Percentiles rank a stretch among this genome's conserved stretches.
Evolutionary conservation across 2,113 vertebrate species (phyloP).

Genomic region (Nycticryphes semicollaris): DNA sequence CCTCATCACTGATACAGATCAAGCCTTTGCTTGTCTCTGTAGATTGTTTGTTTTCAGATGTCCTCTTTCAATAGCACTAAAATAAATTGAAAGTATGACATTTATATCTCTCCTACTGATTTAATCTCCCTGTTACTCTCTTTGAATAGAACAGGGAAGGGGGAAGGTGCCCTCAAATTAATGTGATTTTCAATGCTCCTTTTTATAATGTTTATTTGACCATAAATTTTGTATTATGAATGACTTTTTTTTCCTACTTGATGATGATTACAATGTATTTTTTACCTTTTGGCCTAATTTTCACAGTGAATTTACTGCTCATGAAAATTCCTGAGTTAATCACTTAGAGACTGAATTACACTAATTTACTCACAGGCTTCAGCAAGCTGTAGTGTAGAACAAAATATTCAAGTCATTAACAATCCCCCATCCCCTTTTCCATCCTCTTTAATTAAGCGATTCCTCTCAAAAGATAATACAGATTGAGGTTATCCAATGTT

Average conservation of each 20-base stretch:
- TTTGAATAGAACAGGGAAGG: not conserved
- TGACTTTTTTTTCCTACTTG: not conserved
- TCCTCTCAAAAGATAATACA: not conserved
- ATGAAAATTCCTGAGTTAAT: constrained; percentile 27
- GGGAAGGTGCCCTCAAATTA: not conserved
- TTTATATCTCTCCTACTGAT: constrained; percentile 32
- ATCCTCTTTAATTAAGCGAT: not conserved
- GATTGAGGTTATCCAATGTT: not conserved
- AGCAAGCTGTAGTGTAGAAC: not conserved
- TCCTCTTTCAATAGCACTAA: constrained; percentile 29
- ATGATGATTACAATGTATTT: not conserved
- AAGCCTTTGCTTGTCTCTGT: not conserved
- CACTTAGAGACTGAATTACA: not conserved
- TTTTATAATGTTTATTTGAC: constrained; percentile 2
- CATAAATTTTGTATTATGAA: not conserved
- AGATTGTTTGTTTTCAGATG: constrained; percentile 23
- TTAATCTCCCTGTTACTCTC: constrained; percentile 7
- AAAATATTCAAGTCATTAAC: constrained; percentile 21
- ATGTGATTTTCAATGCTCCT: not conserved
- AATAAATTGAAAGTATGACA: constrained; percentile 51
- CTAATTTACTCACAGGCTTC: not conserved
- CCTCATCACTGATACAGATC: not conserved
- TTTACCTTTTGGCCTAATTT: constrained; percentile 27
- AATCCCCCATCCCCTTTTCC: not conserved
- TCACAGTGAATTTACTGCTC: not conserved